A percentile compares a stretch with the other conserved stretches of the same genome.
Conservation (phyloP, 2,113 vertebrate genomes). For the Solea solea region DNA sequence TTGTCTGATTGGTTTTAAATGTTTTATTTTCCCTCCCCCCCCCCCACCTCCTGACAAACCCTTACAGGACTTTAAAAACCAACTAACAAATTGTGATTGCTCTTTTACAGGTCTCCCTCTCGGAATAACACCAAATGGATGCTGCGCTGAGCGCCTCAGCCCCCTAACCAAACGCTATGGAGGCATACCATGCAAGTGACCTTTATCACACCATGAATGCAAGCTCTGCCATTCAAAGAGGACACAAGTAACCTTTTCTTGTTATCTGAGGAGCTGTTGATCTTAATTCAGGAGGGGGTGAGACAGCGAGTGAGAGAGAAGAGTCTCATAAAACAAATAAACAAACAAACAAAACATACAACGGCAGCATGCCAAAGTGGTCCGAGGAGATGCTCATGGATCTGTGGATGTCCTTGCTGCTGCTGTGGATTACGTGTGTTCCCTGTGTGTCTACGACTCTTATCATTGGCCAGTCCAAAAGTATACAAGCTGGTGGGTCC, state of each 20-base stretch:
- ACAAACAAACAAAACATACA: constrained; percentile 44
- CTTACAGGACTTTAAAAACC: constrained; percentile 25
- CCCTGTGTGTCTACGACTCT: constrained; percentile 86
- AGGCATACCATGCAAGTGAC: constrained; percentile 87
- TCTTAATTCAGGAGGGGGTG: constrained; percentile 66
- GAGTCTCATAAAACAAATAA: constrained; percentile 48
- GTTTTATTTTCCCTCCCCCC: neutral
- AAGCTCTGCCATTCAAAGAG: constrained; percentile 84
- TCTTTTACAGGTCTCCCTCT: constrained; percentile 81
- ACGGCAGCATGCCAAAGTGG: constrained; percentile 88
- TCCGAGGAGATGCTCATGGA: constrained; percentile 89
- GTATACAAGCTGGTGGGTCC: constrained; percentile 83
- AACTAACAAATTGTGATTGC: constrained; percentile 57
- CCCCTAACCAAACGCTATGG: constrained; percentile 79
- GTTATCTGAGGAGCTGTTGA: constrained; percentile 84
- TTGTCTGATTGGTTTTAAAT: constrained; percentile 38
- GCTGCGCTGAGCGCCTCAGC: constrained; percentile 74
- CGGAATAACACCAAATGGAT: constrained; percentile 83
- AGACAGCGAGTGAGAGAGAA: constrained; percentile 19
- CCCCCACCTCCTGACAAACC: constrained; percentile 39
- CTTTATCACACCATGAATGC: constrained; percentile 88
- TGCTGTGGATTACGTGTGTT: constrained; percentile 96
- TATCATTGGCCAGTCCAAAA: constrained; percentile 83
- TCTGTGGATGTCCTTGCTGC: constrained; percentile 92
- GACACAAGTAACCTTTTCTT: constrained; percentile 88